Percentiles rank a stretch among this genome's conserved stretches.
These are phyloP conservation scores for Crocidura indochinensis DNA, from an alignment of 2,797 vertebrate species.

Conservation along the genomic window DNA sequence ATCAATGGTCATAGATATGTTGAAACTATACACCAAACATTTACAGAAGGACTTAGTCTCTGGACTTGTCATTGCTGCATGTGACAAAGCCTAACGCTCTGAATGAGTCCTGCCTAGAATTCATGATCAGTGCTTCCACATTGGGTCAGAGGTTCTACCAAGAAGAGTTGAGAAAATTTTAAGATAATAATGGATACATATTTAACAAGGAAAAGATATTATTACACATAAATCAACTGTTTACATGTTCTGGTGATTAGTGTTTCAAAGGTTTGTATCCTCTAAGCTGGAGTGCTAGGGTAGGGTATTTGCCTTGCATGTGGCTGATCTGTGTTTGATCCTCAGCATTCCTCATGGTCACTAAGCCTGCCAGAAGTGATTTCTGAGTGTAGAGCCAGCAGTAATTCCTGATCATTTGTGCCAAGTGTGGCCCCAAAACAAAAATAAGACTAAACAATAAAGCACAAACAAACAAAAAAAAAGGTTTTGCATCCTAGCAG, in stretches of 20 bases:
- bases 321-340: no score
- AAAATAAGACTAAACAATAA: no score
- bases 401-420: no score
- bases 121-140: neutral
- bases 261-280: no score
- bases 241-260: neutral
- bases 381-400: no score
- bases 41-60: neutral
- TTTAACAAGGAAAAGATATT: neutral
- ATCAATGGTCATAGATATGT: neutral
- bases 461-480: no score
- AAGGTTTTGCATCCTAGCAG: neutral
- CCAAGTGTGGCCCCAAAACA: no score
- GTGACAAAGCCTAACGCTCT: neutral
- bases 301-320: no score
- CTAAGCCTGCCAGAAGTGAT: no score
- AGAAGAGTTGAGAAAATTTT: slow-evolving; percentile 41
- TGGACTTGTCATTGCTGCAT: neutral
- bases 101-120: neutral
- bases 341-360: no score
- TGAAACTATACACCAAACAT: neutral
- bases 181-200: neutral
- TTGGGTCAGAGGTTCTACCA: slow-evolving; percentile 14
- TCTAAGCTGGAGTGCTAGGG: no score
- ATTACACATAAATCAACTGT: neutral